Conservation (phyloP, 2,113 vertebrate genomes). For the Pycnonotus jocosus region DNA sequence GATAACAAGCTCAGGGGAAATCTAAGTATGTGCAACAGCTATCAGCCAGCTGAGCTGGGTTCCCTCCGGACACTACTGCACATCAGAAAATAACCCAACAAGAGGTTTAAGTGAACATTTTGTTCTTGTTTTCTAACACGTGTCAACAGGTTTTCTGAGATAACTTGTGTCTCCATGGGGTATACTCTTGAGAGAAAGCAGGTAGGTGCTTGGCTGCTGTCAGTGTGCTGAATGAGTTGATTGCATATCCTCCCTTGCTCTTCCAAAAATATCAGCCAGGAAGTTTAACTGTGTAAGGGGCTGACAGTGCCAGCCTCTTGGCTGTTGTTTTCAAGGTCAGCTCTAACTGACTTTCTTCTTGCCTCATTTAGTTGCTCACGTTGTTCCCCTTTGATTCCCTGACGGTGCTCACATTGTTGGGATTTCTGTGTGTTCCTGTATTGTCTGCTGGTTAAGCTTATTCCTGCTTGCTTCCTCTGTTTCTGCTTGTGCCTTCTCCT, state of each 20-base stretch:
- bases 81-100: background rate
- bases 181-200: background rate
- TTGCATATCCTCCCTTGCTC: background rate
- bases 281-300: background rate
- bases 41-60: background rate
- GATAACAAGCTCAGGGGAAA: background rate
- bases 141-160: slow-evolving; percentile 10
- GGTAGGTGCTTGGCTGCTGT: background rate
- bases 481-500: background rate
- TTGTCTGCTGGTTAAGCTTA: background rate
- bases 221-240: background rate
- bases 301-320: background rate
- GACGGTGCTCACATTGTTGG: background rate
- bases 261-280: slow-evolving; percentile 6
- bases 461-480: background rate
- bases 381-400: background rate
- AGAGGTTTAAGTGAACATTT: background rate
- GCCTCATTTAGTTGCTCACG: background rate
- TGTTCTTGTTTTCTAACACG: background rate
- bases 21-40: background rate
- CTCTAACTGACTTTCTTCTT: background rate
- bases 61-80: background rate
- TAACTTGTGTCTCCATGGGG: background rate
- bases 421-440: background rate
- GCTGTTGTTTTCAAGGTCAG: background rate